phyloP scores from a whole-genome alignment of 92 coral and sea anemone species.

The Parazoanthus darwini region DNA sequence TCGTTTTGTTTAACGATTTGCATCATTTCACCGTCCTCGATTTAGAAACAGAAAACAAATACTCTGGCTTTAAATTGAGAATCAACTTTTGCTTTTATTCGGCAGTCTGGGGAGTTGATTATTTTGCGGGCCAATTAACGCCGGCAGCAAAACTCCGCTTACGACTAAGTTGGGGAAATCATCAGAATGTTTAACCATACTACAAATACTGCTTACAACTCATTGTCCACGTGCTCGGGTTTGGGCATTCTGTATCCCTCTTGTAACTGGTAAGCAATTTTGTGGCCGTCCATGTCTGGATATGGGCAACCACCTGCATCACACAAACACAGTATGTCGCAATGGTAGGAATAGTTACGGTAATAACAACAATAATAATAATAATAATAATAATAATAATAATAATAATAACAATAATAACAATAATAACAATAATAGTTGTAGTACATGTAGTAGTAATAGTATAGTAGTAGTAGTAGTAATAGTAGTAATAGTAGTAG shows the following conservation, averaged over 20 bases:
- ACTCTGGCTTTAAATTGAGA: too few species aligned
- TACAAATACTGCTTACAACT: slow-evolving; percentile 55
- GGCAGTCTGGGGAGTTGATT: too few species aligned
- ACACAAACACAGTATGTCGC: neutral
- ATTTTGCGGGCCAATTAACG: too few species aligned
- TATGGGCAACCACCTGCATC: slow-evolving; percentile 75
- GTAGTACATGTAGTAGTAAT: neutral
- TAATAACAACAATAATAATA: neutral
- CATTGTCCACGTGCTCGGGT: slow-evolving; percentile 76
- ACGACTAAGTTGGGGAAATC: too few species aligned
- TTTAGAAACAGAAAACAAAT: too few species aligned
- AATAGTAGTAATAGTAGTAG: neutral
- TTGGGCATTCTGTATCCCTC: slow-evolving; percentile 79
- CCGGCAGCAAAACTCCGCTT: too few species aligned
- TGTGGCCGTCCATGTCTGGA: slow-evolving; percentile 57
- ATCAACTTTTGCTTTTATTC: too few species aligned
- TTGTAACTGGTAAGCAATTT: slow-evolving; percentile 54
- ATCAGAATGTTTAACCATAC: too few species aligned
- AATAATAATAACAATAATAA: neutral
- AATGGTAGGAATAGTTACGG: neutral
- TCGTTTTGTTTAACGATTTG: too few species aligned
- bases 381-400: too few species aligned
- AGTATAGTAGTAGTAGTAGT: neutral
- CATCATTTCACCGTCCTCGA: too few species aligned
- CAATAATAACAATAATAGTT: neutral